Base-by-base conservation (phyloP, 35 echinoderm and acorn worm genomes). In the Anneissia japonica region DNA sequence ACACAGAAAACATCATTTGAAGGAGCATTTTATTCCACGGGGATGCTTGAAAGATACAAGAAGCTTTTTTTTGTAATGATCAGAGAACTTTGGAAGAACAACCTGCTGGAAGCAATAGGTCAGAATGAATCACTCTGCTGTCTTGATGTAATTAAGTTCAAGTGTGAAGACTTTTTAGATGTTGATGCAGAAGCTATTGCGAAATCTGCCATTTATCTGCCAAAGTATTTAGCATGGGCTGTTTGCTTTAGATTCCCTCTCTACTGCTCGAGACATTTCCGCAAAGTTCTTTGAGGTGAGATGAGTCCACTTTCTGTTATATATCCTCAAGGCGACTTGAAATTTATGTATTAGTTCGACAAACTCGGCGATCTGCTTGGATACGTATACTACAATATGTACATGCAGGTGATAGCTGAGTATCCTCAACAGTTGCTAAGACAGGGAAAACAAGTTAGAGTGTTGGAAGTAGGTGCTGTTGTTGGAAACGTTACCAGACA, bases 371-470 rank as follows among this genome's bases (percentile, higher is more conserved):
- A 76, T 76, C 28, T 76, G 28, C 74, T 76, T 11, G 74, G 74
- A 33, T 26, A 76, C 74, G 74, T 76, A 76, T 76, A 11, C 74
- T 76, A 76, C 74, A 76, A 76, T 29, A 76, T 76, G 74, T 76
- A 76, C 28, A 76, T 76, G 9, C 74, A 76, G 74, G 9, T 76
- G 28, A 76, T 76, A 76, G 74, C 74, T 76, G 74, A 76, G 34
- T 76, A 76, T 76, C n/a, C 74, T 76, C 74, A 12, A 12, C 7
- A 76, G 74, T 76, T 76, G 28, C 34, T 33, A 11, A 76, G 74
- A 76, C 9, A 76, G 34, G 74, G 74, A 33, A 76, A 76, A 76
- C 74, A 7, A 12, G 74, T 76, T 76, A 7, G 74, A 76, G 34
- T 76, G 34, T 29, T 76, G 28, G 74, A 76, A 76, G 28, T 76